These are phyloP conservation scores for Hystrix cristata DNA, from an alignment of 2,113 vertebrate species.

Conservation along the genomic window DNA sequence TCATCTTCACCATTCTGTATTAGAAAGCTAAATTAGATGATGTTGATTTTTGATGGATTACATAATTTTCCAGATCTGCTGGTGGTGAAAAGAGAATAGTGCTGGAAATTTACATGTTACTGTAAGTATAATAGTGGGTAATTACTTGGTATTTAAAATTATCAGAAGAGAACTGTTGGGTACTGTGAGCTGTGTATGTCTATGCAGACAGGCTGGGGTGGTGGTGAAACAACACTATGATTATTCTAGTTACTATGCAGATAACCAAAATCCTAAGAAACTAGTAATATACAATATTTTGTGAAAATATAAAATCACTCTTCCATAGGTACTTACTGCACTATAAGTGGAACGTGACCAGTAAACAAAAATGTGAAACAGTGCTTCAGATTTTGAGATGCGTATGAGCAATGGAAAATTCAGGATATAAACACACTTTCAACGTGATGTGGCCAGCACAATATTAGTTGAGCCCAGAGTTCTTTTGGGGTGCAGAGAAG, in stretches of 20 bases:
- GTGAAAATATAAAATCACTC: neutral
- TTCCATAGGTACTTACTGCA: neutral
- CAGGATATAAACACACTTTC: neutral
- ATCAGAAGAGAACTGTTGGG: neutral
- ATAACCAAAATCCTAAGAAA: neutral
- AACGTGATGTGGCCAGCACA: neutral
- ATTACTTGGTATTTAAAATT: neutral
- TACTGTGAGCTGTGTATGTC: neutral
- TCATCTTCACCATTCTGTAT: neutral
- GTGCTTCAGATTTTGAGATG: neutral
- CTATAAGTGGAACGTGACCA: neutral
- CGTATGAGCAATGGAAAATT: neutral
- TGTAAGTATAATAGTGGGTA: neutral
- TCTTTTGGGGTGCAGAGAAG: neutral
- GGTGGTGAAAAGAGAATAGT: neutral
- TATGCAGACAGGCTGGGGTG: too few species aligned
- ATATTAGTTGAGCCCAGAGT: neutral
- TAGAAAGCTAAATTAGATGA: neutral
- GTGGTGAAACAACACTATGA: neutral
- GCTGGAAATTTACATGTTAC: neutral
- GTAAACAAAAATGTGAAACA: neutral
- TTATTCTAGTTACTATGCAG: neutral
- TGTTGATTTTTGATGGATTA: neutral
- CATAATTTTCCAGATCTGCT: neutral
- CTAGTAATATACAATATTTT: neutral